Evolutionary conservation across 2,797 vertebrate genomes (phyloP), one percentile per base, ranked within the genome.

Genomic region (Gymnodraco acuticeps): DNA sequence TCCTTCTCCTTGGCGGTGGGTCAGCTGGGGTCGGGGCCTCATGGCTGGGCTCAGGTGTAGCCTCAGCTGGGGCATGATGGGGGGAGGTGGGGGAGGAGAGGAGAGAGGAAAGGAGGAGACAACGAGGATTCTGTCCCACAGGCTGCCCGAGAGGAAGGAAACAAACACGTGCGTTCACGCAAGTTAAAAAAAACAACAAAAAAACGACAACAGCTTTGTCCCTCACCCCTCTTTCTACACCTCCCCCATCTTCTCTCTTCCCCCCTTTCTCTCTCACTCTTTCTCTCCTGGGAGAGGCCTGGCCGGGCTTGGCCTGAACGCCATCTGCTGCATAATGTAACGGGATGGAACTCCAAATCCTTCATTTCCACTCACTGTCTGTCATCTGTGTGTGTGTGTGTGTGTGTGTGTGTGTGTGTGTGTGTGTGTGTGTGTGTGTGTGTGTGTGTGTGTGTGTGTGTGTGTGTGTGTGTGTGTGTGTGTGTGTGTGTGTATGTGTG

Each of bases 301-400:
- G 91, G 93, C 92, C 94, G 88, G 93, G 92, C 93, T 91, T 74
- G 92, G 93, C 94, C 94, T 95, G 94, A 92, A 94, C 91, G 89
- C 95, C 95, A 95, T 94, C 94, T 95, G 93, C 94, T 94, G 94
- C 93, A 94, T 95, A 95, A 95, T 95, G 94, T 94, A 94, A 92
- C 93, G 92, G 93, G 94, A 94, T 93, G 93, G 93, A 95, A 94
- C 93, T 94, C 92, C 94, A 95, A 95, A 95, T 95, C 93, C 92
- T 95, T 94, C 94, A 95, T 95, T 95, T 94, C 94, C 94, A 95
- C 94, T 94, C 94, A 83, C 92, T 95, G 94, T 88, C 90, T 95
- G 93, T 95, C 94, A 90, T 93, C 87, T 83, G 83, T 84, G 90
- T 82, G 80, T 81, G 74, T 76, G 82, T 78, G 61, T 69, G 82